phyloP scores from a whole-genome alignment of 2,113 vertebrate genomes.

The Anthoscopus minutus region DNA sequence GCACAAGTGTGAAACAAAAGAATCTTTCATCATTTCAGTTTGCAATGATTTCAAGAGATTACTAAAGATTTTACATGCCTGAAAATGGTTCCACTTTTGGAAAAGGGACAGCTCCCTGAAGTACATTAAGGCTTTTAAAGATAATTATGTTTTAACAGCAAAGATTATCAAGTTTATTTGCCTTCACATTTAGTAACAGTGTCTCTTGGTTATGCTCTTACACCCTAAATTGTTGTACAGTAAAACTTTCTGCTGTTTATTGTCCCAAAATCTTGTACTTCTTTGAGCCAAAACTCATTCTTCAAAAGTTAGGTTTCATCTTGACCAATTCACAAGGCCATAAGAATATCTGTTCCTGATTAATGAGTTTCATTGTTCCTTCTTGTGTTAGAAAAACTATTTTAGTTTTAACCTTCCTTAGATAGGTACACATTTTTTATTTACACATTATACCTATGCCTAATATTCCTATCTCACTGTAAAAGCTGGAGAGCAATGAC shows the following conservation, averaged over 20 bases:
- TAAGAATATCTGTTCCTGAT: not conserved
- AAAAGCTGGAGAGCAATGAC: not conserved
- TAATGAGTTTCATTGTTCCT: not conserved
- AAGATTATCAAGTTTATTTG: not conserved
- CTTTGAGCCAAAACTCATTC: not conserved
- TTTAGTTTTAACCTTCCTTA: not conserved
- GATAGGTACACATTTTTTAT: not conserved
- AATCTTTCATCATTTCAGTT: not conserved
- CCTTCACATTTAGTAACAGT: not conserved
- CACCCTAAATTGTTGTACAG: not conserved
- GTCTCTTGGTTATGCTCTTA: not conserved
- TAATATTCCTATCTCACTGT: not conserved
- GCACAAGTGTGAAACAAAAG: not conserved
- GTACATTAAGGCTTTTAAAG: not conserved
- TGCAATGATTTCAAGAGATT: not conserved
- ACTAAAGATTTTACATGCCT: not conserved
- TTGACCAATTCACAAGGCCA: not conserved
- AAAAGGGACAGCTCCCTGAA: not conserved
- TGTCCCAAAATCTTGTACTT: not conserved
- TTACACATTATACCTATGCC: not conserved
- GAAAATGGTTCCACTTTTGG: not conserved
- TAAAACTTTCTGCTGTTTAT: not conserved
- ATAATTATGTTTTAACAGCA: not conserved
- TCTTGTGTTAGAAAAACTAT: not conserved
- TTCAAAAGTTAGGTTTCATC: not conserved